phyloP scores from a whole-genome alignment of 2,113 vertebrate species.

The Candoia aspera region DNA sequence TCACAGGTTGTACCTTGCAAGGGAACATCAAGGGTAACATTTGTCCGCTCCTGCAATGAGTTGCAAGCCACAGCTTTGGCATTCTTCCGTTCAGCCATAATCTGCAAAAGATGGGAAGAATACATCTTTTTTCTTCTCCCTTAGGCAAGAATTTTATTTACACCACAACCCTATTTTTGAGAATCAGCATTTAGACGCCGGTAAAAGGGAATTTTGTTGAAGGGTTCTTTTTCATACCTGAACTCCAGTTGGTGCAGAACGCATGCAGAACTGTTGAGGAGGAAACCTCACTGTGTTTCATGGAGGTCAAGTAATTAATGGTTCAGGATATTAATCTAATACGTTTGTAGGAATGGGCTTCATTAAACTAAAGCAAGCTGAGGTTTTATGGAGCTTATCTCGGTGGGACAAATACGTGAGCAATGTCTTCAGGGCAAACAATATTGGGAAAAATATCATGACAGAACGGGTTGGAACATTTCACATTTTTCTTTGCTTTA shows the following conservation, averaged over 20 bases:
- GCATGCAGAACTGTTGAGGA: fast-evolving
- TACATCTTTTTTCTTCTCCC: background rate
- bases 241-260: background rate
- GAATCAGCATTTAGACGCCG: background rate
- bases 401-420: background rate
- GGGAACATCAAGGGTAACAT: constrained; percentile 86
- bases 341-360: background rate
- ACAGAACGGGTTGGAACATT: background rate
- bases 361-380: background rate
- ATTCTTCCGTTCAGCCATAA: constrained; percentile 98
- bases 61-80: constrained; percentile 90
- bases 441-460: constrained; percentile 1
- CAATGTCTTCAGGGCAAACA: background rate
- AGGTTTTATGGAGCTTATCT: background rate
- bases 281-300: background rate
- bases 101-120: constrained; percentile 71
- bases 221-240: background rate
- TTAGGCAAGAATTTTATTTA: background rate
- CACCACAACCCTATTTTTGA: background rate
- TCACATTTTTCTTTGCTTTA: background rate
- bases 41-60: constrained; percentile 80
- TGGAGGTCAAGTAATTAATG: background rate
- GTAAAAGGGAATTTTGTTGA: background rate
- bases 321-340: background rate
- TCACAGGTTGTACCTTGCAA: constrained; percentile 84